These are phyloP conservation scores for Rostratula benghalensis DNA, from an alignment of 2,113 vertebrate genomes.

Conservation along the genomic window DNA sequence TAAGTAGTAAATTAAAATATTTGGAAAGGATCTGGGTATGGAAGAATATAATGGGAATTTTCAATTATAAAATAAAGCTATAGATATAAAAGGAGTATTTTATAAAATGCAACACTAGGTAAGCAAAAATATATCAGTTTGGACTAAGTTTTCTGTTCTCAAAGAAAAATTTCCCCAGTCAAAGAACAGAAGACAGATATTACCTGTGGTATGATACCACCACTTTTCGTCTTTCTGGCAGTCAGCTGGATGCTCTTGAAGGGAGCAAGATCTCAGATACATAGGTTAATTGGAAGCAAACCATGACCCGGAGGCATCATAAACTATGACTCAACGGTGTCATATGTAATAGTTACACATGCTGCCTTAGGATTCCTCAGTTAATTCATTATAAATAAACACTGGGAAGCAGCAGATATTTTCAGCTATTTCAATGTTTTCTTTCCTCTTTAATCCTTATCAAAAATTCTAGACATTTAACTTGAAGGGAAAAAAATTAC, in stretches of 20 bases:
- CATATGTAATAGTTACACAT: neutral
- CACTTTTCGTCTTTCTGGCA: neutral
- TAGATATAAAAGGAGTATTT: neutral
- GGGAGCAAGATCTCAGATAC: neutral
- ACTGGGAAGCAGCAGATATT: neutral
- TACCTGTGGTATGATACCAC: neutral
- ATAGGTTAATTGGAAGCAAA: neutral
- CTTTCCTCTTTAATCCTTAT: neutral
- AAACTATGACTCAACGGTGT: neutral
- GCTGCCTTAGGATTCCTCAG: neutral
- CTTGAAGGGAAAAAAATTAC: neutral
- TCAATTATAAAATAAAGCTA: neutral
- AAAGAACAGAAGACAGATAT: neutral
- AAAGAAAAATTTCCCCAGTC: neutral
- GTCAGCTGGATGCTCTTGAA: neutral
- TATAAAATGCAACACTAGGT: neutral
- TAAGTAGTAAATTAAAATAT: neutral
- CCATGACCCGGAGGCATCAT: neutral
- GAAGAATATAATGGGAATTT: neutral
- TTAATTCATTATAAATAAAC: neutral
- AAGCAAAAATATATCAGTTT: neutral
- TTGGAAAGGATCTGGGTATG: neutral
- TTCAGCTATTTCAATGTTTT: neutral
- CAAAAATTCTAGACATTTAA: neutral
- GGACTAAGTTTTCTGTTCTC: neutral